phyloP scores from a whole-genome alignment of 53 echinoderm and acorn worm genomes.

The Zoroaster sp. region DNA sequence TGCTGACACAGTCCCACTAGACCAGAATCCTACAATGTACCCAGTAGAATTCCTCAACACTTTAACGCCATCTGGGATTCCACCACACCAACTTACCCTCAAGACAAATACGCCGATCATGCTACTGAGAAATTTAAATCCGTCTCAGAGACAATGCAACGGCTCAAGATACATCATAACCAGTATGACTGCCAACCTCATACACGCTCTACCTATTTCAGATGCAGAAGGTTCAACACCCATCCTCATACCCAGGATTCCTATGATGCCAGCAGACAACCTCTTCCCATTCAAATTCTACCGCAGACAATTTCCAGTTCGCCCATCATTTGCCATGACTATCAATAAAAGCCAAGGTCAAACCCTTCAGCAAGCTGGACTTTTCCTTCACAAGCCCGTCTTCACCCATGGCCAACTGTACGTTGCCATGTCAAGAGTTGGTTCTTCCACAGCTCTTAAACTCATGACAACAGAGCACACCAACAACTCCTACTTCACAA shows the following conservation, averaged over 20 bases:
- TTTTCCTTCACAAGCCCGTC: conserved; percentile 34
- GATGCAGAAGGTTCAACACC: conserved; percentile 20
- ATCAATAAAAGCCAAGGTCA: conserved; percentile 70
- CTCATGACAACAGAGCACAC: background rate
- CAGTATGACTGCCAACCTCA: background rate
- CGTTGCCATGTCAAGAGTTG: conserved; percentile 59
- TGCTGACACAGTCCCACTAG: conserved; percentile 12
- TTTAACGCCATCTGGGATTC: conserved; percentile 50
- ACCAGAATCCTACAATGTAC: conserved; percentile 24
- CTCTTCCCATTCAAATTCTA: conserved; percentile 51
- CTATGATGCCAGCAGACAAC: conserved; percentile 44
- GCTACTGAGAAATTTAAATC: conserved; percentile 50
- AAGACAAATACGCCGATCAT: conserved; percentile 26
- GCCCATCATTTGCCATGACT: conserved; percentile 55
- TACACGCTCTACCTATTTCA: conserved; percentile 24
- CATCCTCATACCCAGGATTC: conserved; percentile 49
- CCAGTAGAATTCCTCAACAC: conserved; percentile 59
- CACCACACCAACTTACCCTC: conserved; percentile 35
- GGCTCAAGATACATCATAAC: conserved; percentile 34
- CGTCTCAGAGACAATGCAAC: conserved; percentile 49
- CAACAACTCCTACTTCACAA: conserved; percentile 1
- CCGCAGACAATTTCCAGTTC: conserved; percentile 53
- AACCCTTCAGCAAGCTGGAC: conserved; percentile 56
- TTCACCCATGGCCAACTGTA: conserved; percentile 70
- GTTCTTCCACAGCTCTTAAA: background rate